Evolutionary conservation across 1,140 invertebrate species (phyloP), one percentile per base, ranked within the genome.

Genomic region (Pogonomyrmex californicus): DNA sequence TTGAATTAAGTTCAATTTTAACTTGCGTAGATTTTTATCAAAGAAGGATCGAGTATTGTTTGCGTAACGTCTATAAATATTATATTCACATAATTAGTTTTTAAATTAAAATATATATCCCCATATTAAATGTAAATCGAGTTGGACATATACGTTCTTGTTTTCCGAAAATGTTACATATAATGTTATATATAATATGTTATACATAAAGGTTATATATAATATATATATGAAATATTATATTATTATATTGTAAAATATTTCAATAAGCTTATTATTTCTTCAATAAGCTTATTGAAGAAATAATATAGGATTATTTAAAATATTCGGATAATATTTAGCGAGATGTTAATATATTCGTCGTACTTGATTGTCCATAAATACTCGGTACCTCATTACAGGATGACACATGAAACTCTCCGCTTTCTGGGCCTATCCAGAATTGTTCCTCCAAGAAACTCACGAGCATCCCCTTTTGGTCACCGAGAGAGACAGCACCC

Each of bases 361-460:
- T 65, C 56, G 12, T 30, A 30, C 66, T 58, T 56, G 54, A 79
- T 30, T 38, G 12, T 49, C 62, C 30, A 41, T 38, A 47, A 58
- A 86, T 66, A 56, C 38, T 49, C 75, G 23, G 38, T n/a, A 38
- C 33, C 54, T 58, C 75, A 66, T 79, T 86, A 79, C 68, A 62
- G 44, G 51, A 56, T 86, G 62, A 66, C 75, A 86, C 76, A 86
- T 38, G 76, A 86, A 86, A 81, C 63, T 78, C 33, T 86, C 76
- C 76, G 63, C 41, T 75, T 36, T 56, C 76, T 81, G 30, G 62
- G 54, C 33, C 62, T 47, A 23, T 68, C 62, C 63, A 65, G 62
- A 66, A 68, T 86, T 81, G 65, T 33, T 66, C 33, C 56, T 66
- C 51, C 75, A 49, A 30, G 65, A 56, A 68, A 12, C 75, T 66